A percentile compares a stretch with the other conserved stretches of the same genome.
phyloP scores from a whole-genome alignment of 2,797 vertebrate species.

The Malurus splendens region DNA sequence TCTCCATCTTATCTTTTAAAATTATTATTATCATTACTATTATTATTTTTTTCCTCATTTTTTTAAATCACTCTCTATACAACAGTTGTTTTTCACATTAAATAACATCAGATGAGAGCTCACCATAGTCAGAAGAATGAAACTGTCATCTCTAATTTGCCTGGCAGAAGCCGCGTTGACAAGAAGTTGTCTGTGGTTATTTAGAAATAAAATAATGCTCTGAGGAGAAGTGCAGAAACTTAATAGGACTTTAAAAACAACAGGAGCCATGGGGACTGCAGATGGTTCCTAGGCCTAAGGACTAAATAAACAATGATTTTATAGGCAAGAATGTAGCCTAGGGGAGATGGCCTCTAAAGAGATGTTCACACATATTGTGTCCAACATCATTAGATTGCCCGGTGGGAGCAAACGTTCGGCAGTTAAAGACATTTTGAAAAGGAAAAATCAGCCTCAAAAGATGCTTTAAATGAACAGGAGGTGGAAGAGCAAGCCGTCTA shows the following conservation, averaged over 20 bases:
- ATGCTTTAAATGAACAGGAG: constrained; percentile 53
- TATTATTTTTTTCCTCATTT: constrained; percentile 8
- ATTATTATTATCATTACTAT: constrained; percentile 7
- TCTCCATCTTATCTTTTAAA: neutral
- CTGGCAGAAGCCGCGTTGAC: constrained; percentile 7
- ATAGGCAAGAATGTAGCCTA: constrained; percentile 67
- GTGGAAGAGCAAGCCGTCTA: constrained; percentile 31
- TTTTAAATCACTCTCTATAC: constrained; percentile 30
- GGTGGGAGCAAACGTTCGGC: constrained; percentile 51
- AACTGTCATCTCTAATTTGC: constrained; percentile 67
- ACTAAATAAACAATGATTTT: constrained; percentile 69
- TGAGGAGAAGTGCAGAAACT: constrained; percentile 71
- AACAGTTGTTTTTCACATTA: constrained; percentile 56
- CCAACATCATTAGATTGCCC: constrained; percentile 76
- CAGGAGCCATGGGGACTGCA: constrained; percentile 72
- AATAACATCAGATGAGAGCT: constrained; percentile 45
- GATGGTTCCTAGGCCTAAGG: constrained; percentile 72
- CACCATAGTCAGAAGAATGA: constrained; percentile 55
- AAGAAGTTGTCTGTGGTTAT: constrained; percentile 62
- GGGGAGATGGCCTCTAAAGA: constrained; percentile 67
- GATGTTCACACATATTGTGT: constrained; percentile 61
- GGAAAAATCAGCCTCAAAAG: constrained; percentile 55
- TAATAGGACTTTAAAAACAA: constrained; percentile 78
- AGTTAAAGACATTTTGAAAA: constrained; percentile 50
- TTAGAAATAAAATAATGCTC: constrained; percentile 76